Conservation (phyloP, 2,113 vertebrate genomes). For the Neolamprologus sp. region DNA sequence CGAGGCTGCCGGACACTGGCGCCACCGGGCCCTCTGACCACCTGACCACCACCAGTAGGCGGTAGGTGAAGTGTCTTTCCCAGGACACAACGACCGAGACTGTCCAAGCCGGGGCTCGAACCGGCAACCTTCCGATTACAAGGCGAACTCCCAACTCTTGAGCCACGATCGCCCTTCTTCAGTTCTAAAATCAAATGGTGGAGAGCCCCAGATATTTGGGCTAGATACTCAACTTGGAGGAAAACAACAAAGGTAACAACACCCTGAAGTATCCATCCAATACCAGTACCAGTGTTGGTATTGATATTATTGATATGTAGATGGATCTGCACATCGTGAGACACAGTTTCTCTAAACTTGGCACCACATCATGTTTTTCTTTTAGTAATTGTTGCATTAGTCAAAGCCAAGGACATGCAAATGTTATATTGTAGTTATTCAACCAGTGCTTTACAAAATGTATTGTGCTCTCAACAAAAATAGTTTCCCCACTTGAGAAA, state of each 20-base stretch:
- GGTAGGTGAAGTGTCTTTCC: accelerated
- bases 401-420: not conserved
- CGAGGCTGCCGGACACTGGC: too few relatives aligned
- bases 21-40: too few relatives aligned
- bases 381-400: not conserved
- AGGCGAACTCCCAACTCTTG: too few relatives aligned
- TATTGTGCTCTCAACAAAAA: not conserved
- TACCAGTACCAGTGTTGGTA: not conserved
- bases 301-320: not conserved
- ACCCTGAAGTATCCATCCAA: not conserved
- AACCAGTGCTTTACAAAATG: not conserved
- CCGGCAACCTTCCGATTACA: too few relatives aligned
- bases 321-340: not conserved
- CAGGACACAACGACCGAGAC: too few relatives aligned
- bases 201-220: not conserved
- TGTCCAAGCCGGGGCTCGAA: accelerated
- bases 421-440: not conserved
- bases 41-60: too few relatives aligned
- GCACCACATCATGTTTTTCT: not conserved
- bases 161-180: not conserved
- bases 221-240: not conserved
- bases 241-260: not conserved
- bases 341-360: not conserved
- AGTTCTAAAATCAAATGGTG: not conserved
- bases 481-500: not conserved